Conservation (phyloP, 64 coral and sea anemone genomes). For the Montipora sp. region DNA sequence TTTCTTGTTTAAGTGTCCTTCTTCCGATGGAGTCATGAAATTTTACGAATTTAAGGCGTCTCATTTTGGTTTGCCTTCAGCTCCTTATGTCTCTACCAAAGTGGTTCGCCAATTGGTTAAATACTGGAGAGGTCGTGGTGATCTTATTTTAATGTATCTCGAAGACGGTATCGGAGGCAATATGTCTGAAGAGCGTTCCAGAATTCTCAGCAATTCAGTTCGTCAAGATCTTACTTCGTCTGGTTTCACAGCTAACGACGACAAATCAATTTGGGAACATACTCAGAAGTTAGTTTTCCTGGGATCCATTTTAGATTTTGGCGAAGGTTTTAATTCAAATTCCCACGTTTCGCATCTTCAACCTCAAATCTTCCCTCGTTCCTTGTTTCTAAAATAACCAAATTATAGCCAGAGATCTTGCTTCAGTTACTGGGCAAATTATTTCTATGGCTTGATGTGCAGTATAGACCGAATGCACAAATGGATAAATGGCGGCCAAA, state of each 20-base stretch:
- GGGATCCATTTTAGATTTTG: not conserved
- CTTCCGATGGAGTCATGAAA: not conserved
- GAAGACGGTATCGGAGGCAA: not conserved
- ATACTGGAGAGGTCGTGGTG: not conserved
- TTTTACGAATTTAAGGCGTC: constrained; percentile 12
- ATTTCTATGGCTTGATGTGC: not conserved
- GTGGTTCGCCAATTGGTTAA: not conserved
- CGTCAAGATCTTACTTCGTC: not conserved
- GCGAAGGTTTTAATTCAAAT: not conserved
- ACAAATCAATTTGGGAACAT: not conserved
- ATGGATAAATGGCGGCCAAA: too few species aligned
- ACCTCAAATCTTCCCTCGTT: not conserved
- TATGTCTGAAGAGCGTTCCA: not conserved
- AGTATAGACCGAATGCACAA: too few species aligned
- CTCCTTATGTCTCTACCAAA: not conserved
- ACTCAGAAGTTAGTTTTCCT: not conserved
- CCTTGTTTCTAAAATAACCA: not conserved
- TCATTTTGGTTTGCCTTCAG: constrained; percentile 13
- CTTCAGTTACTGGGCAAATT: too few species aligned
- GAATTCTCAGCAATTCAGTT: not conserved
- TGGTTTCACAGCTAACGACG: not conserved
- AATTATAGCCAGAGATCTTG: not conserved
- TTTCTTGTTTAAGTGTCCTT: not conserved
- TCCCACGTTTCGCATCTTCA: not conserved
- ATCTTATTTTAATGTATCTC: not conserved